Evolutionary conservation across 2,888 invertebrate species (phyloP).

Genomic region (Apodemia hepburni): DNA sequence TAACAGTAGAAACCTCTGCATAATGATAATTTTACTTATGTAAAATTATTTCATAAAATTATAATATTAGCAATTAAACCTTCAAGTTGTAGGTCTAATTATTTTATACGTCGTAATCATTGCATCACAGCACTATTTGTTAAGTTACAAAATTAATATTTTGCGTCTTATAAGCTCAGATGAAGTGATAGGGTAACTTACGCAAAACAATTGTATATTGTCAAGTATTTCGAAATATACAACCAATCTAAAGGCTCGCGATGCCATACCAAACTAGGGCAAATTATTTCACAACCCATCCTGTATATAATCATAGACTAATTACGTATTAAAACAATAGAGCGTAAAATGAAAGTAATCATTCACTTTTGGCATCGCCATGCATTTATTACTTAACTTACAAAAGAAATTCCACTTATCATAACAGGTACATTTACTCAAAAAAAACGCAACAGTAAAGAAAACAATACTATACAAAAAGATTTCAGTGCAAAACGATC

Average conservation of each 20-base stretch:
- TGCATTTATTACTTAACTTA: constrained; percentile 50
- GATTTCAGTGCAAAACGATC: constrained; percentile 58
- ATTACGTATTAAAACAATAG: constrained; percentile 39
- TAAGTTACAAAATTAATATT: background rate
- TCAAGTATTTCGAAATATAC: constrained; percentile 53
- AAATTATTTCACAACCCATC: constrained; percentile 63
- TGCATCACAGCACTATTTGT: constrained; percentile 7
- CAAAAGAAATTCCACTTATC: constrained; percentile 44
- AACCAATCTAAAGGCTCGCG: constrained; percentile 45
- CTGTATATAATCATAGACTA: constrained; percentile 47
- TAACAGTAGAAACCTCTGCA: constrained; percentile 2
- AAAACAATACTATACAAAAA: constrained; percentile 58
- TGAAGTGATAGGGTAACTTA: constrained; percentile 36
- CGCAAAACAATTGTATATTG: constrained; percentile 64
- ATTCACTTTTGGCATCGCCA: constrained; percentile 52
- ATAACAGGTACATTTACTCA: constrained; percentile 79
- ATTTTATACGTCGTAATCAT: constrained; percentile 17
- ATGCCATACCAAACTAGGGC: constrained; percentile 65
- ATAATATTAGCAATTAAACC: background rate
- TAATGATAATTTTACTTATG: constrained; percentile 3
- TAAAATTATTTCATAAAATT: constrained; percentile 6
- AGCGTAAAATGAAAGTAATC: constrained; percentile 43
- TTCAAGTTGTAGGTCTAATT: constrained; percentile 15
- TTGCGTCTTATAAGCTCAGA: constrained; percentile 12
- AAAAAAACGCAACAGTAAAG: constrained; percentile 58